Percentiles rank a stretch among this genome's conserved stretches.
Conservation (phyloP, 1,140 invertebrate genomes). For the Trinorchestia longiramus region DNA sequence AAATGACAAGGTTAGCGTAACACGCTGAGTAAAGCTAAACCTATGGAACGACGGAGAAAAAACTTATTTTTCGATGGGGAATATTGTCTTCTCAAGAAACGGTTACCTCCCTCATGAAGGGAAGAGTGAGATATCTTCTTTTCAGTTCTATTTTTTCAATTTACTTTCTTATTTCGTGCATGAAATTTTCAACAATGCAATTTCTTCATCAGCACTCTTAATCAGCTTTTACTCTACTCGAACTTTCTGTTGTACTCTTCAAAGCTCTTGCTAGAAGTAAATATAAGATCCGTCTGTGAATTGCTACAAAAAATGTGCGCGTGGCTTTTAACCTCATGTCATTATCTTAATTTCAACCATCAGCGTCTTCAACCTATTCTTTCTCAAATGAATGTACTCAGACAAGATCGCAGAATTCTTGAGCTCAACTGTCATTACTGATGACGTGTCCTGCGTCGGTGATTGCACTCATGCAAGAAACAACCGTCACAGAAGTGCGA, state of each 20-base stretch:
- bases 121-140: neutral
- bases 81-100: neutral
- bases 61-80: neutral
- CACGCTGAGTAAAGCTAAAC: neutral
- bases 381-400: neutral
- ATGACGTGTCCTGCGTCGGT: neutral
- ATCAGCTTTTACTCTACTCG: neutral
- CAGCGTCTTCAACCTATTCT: neutral
- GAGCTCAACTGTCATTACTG: neutral
- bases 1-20: neutral
- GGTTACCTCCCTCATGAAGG: neutral
- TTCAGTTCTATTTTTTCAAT: neutral
- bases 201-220: too few species aligned
- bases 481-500: neutral
- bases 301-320: neutral
- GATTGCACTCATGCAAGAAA: neutral
- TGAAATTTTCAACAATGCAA: neutral
- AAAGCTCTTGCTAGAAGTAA: neutral
- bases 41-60: neutral
- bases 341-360: neutral
- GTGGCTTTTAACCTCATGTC: neutral
- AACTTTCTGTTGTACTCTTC: neutral
- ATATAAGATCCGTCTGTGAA: neutral
- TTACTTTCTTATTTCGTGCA: neutral
- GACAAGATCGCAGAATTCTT: neutral